Conservation (phyloP, 2,113 vertebrate genomes). For the Dendropsophus ebraccatus region DNA sequence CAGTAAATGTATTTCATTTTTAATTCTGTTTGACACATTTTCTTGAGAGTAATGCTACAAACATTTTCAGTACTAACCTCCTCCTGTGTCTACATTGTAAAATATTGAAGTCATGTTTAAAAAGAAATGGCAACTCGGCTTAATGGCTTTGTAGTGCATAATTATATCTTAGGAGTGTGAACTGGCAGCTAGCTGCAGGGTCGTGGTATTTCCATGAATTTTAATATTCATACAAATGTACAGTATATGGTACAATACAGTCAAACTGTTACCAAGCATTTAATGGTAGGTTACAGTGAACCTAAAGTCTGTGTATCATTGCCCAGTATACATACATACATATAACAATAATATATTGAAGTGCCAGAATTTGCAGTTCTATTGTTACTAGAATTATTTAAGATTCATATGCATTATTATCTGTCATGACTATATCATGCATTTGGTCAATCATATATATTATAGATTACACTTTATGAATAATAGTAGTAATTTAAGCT, state of each 20-base stretch:
- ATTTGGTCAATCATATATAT: slow-evolving; percentile 2
- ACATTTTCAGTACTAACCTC: neutral
- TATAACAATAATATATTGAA: neutral
- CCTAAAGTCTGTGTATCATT: neutral
- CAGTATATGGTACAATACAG: neutral
- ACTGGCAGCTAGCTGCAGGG: slow-evolving; percentile 28
- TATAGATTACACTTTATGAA: slow-evolving; percentile 12
- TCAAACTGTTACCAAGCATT: neutral
- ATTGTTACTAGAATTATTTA: neutral
- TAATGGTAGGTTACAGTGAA: neutral
- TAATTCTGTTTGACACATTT: slow-evolving; percentile 32
- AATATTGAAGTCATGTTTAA: slow-evolving; percentile 48
- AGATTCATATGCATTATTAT: neutral
- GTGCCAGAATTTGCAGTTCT: neutral
- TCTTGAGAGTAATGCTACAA: slow-evolving; percentile 11
- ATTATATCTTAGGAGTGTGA: slow-evolving; percentile 31
- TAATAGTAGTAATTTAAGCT: slow-evolving; percentile 8
- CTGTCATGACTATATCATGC: neutral
- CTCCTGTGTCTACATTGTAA: slow-evolving; percentile 32
- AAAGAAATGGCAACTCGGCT: slow-evolving; percentile 35
- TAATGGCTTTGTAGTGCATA: slow-evolving; percentile 49
- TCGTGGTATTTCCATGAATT: slow-evolving; percentile 25
- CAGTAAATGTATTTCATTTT: slow-evolving; percentile 18
- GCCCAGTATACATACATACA: neutral
- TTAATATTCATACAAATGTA: slow-evolving; percentile 18